These are phyloP conservation scores for Cremastobaeus sp. DNA, from an alignment of 2,888 invertebrate genomes.

Conservation along the genomic window DNA sequence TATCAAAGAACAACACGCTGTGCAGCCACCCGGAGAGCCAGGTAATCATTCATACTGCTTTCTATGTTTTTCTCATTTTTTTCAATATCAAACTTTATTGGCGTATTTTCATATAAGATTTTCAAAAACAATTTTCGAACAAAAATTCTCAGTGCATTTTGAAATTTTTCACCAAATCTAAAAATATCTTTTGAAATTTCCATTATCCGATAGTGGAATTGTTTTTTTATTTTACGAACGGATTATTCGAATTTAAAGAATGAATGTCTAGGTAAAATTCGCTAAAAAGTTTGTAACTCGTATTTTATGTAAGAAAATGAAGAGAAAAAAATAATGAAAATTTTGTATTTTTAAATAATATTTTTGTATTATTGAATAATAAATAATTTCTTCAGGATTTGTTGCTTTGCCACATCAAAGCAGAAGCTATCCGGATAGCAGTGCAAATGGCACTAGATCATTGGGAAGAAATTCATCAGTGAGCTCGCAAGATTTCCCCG, in stretches of 20 bases:
- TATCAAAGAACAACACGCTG: constrained; percentile 82
- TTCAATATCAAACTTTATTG: neutral
- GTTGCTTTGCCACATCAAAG: constrained; percentile 81
- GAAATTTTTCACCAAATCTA: too few relatives aligned
- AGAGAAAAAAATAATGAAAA: too few relatives aligned
- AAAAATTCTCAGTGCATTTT: too few relatives aligned
- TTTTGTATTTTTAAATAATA: neutral
- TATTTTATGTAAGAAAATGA: too few relatives aligned
- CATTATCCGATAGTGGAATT: too few relatives aligned
- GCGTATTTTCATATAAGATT: too few relatives aligned
- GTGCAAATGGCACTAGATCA: constrained; percentile 46
- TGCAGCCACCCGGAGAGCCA: constrained; percentile 80
- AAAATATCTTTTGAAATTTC: too few relatives aligned
- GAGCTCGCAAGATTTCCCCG: constrained; percentile 90
- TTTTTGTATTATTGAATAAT: neutral
- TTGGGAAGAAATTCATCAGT: constrained; percentile 88
- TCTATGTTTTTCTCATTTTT: neutral
- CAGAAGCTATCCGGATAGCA: constrained; percentile 81
- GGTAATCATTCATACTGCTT: constrained; percentile 63
- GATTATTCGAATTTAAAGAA: too few relatives aligned
- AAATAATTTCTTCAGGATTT: constrained; percentile 3
- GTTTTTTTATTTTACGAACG: too few relatives aligned
- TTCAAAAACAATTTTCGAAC: too few relatives aligned
- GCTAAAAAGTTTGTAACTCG: too few relatives aligned
- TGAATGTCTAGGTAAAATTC: too few relatives aligned